These are phyloP conservation scores for Atta colombica DNA, from an alignment of 1,140 invertebrate genomes.

Conservation along the genomic window DNA sequence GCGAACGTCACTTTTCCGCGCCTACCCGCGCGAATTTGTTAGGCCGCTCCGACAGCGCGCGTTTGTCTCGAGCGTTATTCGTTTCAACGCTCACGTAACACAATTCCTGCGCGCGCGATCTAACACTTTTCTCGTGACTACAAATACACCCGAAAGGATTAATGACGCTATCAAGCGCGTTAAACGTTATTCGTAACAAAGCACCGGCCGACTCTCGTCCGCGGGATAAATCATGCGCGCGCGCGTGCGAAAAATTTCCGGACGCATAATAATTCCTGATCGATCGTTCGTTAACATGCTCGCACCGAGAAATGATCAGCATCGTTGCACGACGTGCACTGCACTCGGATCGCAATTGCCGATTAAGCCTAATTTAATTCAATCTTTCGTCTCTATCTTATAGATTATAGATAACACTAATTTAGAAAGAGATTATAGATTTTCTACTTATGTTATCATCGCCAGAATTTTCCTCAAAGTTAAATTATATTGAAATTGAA, in stretches of 20 bases:
- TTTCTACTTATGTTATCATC: not conserved
- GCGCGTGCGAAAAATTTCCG: constrained; percentile 22
- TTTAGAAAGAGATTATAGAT: not conserved
- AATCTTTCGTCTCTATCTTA: not conserved
- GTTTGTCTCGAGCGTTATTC: constrained; percentile 47
- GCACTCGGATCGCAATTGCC: not conserved
- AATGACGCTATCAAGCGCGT: constrained; percentile 61
- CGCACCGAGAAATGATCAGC: not conserved
- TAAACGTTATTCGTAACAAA: constrained; percentile 60
- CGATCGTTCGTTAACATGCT: constrained; percentile 52
- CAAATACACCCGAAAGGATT: constrained; percentile 59
- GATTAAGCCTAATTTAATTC: constrained; percentile 34
- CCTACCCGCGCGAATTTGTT: constrained; percentile 53
- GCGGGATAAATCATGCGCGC: constrained; percentile 48
- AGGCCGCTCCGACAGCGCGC: constrained; percentile 44
- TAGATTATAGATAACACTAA: constrained; percentile 4
- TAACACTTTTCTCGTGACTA: constrained; percentile 56
- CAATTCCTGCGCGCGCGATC: constrained; percentile 56
- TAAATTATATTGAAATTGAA: not conserved
- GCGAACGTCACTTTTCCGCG: constrained; percentile 42
- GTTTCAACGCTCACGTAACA: constrained; percentile 55
- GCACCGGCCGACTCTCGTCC: constrained; percentile 51
- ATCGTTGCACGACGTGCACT: not conserved
- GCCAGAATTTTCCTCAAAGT: not conserved
- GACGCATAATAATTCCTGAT: constrained; percentile 58